Evolutionary conservation across 2,113 vertebrate species (phyloP).

Genomic region (Egretta garzetta): DNA sequence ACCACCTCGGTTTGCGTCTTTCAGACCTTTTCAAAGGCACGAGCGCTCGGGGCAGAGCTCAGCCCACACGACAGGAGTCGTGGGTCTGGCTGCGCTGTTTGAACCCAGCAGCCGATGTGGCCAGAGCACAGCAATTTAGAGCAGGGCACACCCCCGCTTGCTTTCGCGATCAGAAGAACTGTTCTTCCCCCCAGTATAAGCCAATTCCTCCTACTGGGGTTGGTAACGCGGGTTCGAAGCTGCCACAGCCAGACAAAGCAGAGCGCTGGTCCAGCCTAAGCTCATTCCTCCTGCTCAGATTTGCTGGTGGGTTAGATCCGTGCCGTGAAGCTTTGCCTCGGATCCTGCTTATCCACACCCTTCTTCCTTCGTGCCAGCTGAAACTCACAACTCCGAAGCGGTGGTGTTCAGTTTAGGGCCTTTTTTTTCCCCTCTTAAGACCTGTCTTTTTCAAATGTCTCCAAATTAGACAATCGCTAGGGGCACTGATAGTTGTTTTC

Average conservation of each 20-base stretch:
- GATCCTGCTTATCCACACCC: not conserved
- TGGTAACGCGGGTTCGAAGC: not conserved
- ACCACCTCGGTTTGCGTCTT: not conserved
- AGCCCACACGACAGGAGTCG: fast-evolving
- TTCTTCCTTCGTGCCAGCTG: not conserved
- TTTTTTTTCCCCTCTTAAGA: not conserved
- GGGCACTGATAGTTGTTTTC: slow-evolving; percentile 43
- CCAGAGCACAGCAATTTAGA: not conserved
- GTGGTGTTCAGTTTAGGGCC: not conserved
- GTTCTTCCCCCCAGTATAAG: not conserved
- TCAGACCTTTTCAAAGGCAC: fast-evolving
- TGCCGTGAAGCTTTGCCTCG: not conserved
- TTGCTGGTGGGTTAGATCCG: not conserved
- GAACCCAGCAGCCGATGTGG: not conserved
- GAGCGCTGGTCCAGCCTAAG: not conserved
- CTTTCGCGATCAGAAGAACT: not conserved
- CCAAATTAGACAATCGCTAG: slow-evolving; percentile 31
- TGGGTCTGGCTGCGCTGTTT: not conserved
- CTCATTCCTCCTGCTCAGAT: not conserved
- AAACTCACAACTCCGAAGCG: not conserved
- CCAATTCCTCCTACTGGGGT: not conserved
- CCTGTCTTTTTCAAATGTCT: slow-evolving; percentile 28
- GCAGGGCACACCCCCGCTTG: not conserved
- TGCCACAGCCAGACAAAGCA: not conserved
- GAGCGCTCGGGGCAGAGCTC: not conserved